Conservation (phyloP, 2,797 vertebrate genomes). For the Dendrocincla tyrannina region DNA sequence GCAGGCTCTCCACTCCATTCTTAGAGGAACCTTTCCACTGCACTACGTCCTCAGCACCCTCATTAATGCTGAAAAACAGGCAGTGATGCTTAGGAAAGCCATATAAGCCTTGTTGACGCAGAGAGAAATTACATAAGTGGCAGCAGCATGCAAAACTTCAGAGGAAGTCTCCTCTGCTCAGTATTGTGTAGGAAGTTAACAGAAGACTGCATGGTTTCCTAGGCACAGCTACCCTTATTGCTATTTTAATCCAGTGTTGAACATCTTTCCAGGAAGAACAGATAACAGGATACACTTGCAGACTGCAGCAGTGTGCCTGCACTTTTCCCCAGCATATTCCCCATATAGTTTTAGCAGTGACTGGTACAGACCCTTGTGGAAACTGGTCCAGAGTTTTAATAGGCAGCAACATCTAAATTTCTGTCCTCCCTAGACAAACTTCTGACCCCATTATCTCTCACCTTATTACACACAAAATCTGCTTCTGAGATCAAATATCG, state of each 20-base stretch:
- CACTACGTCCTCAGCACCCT: neutral
- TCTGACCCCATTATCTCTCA: neutral
- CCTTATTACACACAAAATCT: neutral
- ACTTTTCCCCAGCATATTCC: neutral
- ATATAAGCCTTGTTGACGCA: neutral
- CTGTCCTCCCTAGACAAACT: neutral
- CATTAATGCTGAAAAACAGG: neutral
- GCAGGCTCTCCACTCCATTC: neutral
- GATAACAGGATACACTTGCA: neutral
- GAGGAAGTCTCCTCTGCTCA: constrained; percentile 51
- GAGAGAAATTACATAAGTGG: constrained; percentile 56
- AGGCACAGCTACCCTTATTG: constrained; percentile 41
- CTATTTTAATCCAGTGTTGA: constrained; percentile 56
- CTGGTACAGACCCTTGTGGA: neutral
- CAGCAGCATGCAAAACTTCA: constrained; percentile 51
- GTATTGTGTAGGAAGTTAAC: constrained; percentile 38
- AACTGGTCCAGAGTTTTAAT: neutral
- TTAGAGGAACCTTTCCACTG: neutral
- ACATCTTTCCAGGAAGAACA: constrained; percentile 51
- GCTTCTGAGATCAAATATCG: neutral
- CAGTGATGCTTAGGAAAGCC: neutral
- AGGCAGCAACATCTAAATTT: neutral
- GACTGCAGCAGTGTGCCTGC: neutral
- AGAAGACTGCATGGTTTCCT: constrained; percentile 34
- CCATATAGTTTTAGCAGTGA: neutral